A percentile compares a stretch with the other conserved stretches of the same genome.
Evolutionary conservation across 2,888 invertebrate species (phyloP).

Genomic region (Amiota minor): DNA sequence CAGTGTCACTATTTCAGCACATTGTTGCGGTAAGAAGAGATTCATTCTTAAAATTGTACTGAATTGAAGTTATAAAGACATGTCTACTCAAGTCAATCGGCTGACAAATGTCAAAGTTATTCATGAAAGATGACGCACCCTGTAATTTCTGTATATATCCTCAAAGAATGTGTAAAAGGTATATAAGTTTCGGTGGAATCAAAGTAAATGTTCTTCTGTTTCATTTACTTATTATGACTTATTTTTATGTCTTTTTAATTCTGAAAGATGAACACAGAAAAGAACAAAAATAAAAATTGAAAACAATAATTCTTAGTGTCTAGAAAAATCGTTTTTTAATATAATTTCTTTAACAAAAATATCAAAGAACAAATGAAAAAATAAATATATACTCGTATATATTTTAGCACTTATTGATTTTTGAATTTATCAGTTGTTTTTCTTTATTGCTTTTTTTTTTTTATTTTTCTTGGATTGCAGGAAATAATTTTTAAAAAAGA

Average conservation of each 20-base stretch:
- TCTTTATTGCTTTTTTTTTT: no score
- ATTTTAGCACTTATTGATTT: conserved; percentile 23
- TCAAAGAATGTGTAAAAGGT: no score
- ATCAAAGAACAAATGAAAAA: background rate
- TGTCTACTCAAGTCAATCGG: background rate
- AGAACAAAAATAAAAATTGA: background rate
- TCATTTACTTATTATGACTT: no score
- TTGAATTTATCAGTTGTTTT: no score
- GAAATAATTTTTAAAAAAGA: conserved; percentile 7
- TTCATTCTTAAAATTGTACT: background rate
- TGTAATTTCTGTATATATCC: no score
- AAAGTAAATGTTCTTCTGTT: no score
- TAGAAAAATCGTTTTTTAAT: background rate
- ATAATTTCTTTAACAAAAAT: background rate
- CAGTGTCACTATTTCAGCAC: background rate
- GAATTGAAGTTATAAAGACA: background rate
- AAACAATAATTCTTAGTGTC: background rate
- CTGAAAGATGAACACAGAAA: background rate
- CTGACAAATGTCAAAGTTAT: background rate
- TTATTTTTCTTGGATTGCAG: background rate
- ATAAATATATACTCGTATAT: no score
- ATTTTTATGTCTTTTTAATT: no score
- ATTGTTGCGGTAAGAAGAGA: background rate
- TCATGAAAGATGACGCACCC: no score
- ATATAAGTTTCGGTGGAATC: no score